These are phyloP conservation scores for Synergus umbraculus DNA, from an alignment of 2,888 invertebrate genomes.

Conservation along the genomic window DNA sequence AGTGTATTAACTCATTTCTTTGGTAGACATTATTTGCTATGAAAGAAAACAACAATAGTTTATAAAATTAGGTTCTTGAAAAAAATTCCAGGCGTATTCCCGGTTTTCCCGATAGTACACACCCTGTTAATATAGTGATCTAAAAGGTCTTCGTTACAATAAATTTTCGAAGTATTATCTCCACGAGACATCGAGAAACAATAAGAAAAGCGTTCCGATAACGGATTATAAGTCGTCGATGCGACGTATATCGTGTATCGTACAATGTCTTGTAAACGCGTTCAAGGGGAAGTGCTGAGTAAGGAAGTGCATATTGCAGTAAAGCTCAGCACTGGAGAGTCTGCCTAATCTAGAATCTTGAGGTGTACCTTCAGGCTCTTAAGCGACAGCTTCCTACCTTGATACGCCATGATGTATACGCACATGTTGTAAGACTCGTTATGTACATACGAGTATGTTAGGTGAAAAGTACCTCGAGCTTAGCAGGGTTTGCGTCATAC, in stretches of 20 bases:
- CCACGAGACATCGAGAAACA: constrained; percentile 22
- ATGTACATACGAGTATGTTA: constrained; percentile 8
- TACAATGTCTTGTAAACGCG: constrained; percentile 6
- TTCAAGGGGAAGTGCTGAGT: constrained; percentile 31
- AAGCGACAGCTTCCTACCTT: constrained; percentile 22
- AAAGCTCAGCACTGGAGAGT: constrained; percentile 8
- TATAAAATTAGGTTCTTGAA: no score
- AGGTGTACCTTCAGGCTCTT: constrained; percentile 32
- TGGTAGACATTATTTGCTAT: no score
- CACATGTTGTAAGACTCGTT: constrained; percentile 28
- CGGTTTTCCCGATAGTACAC: no score
- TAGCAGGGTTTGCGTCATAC: constrained; percentile 22
- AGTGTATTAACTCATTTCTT: no score
- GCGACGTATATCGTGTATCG: not conserved
- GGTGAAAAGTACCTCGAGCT: constrained; percentile 22
- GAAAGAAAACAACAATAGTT: no score
- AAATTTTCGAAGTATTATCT: not conserved
- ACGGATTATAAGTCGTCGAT: constrained; percentile 15
- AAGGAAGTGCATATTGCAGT: constrained; percentile 20
- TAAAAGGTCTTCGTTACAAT: not conserved
- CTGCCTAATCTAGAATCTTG: constrained; percentile 39
- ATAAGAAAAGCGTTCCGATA: constrained; percentile 26
- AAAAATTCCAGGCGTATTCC: no score
- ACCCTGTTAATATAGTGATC: not conserved
- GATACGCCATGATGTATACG: constrained; percentile 21